These are phyloP conservation scores for Aegithalos caudatus DNA, from an alignment of 2,113 vertebrate species.

Conservation along the genomic window DNA sequence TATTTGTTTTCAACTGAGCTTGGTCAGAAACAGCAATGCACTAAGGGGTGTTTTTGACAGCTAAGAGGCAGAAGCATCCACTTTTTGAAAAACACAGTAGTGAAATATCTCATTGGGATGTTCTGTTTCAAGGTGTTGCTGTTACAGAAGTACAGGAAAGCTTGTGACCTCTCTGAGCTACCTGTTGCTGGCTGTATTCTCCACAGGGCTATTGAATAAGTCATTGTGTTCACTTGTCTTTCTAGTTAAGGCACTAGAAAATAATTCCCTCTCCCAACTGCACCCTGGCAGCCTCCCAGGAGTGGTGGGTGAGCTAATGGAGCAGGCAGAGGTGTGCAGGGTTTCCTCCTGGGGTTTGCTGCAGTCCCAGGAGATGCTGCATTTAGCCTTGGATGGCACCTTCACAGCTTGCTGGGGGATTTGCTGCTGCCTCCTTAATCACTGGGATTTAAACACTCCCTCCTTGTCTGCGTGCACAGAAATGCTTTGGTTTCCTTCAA, in stretches of 20 bases:
- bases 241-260: constrained; percentile 55
- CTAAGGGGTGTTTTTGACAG: not conserved
- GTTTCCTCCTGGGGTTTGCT: not conserved
- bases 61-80: not conserved
- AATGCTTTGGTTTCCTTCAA: not conserved
- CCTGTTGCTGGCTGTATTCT: constrained; percentile 25
- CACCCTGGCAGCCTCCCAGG: constrained; percentile 42
- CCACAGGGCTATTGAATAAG: constrained; percentile 24
- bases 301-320: not conserved
- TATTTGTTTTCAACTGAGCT: not conserved
- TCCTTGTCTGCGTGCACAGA: rapidly evolving
- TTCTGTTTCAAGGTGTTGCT: not conserved
- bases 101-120: not conserved
- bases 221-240: not conserved
- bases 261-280: constrained; percentile 64
- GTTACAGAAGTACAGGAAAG: not conserved
- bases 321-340: not conserved
- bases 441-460: not conserved
- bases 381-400: not conserved
- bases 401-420: not conserved
- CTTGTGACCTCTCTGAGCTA: not conserved
- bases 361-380: not conserved
- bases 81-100: not conserved
- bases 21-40: not conserved
- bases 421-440: not conserved